Conservation (phyloP, 64 coral and sea anemone species). For the Trachythela sp. region DNA sequence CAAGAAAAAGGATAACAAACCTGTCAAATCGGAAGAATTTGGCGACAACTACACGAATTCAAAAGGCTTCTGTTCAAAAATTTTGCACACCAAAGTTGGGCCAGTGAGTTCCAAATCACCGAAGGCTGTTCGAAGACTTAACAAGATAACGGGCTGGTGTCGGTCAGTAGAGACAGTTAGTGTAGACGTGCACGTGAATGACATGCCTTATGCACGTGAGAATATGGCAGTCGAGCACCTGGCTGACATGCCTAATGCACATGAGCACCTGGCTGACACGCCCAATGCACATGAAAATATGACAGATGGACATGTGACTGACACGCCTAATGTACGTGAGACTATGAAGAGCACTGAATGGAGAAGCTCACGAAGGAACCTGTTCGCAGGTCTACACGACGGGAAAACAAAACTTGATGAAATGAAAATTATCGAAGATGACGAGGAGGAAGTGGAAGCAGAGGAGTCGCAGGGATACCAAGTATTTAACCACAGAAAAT, state of each 20-base stretch:
- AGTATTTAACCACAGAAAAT: not conserved
- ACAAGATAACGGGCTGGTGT: not conserved
- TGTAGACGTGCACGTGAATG: not conserved
- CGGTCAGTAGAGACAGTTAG: not conserved
- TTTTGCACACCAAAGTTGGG: not conserved
- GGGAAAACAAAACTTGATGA: not conserved
- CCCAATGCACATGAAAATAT: not conserved
- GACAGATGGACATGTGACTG: not conserved
- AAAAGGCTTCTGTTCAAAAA: not conserved
- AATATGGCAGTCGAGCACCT: not conserved
- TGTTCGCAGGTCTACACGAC: not conserved
- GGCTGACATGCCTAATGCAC: not conserved
- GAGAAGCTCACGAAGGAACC: not conserved
- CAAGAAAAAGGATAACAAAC: too few species aligned
- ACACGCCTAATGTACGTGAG: not conserved
- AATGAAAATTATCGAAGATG: not conserved
- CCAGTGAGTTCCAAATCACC: not conserved
- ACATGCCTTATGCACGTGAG: not conserved
- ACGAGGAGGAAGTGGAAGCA: not conserved
- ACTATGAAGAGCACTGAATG: not conserved
- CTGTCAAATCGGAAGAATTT: not conserved
- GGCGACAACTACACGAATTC: not conserved
- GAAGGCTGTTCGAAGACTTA: not conserved
- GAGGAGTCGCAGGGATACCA: not conserved
- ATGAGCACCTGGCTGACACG: not conserved